Percentiles rank a stretch among this genome's conserved stretches.
Conservation (phyloP, 2,797 vertebrate species). For the Poeciliopsis paucimaculata region DNA sequence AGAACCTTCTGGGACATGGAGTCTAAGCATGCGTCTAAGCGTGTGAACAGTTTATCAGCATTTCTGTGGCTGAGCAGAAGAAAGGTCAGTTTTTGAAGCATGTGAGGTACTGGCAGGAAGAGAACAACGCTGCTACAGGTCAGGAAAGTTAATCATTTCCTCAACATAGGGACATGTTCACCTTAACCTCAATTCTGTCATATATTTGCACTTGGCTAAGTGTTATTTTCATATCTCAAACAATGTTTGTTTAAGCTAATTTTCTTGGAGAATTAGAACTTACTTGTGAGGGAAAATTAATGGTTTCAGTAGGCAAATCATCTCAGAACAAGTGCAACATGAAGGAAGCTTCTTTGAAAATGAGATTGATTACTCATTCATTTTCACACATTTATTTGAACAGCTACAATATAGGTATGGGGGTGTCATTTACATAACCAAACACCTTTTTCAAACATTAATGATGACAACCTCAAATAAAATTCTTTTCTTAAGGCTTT, state of each 20-base stretch:
- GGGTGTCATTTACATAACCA: not conserved
- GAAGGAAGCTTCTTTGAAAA: not conserved
- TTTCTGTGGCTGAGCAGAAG: conserved; percentile 27
- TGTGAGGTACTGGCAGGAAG: conserved; percentile 50
- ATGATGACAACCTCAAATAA: not conserved
- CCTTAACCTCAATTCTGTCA: conserved; percentile 28
- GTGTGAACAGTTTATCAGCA: conserved; percentile 14
- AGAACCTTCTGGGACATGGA: conserved; percentile 15
- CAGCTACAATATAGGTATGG: not conserved
- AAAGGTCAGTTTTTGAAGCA: conserved; percentile 34
- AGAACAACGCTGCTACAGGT: conserved; percentile 42
- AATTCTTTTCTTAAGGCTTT: not conserved
- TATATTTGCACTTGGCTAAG: conserved; percentile 6
- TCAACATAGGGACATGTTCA: conserved; percentile 50
- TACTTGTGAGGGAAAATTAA: not conserved
- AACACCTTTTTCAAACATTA: not conserved
- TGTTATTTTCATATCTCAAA: not conserved
- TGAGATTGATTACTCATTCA: not conserved
- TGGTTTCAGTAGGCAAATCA: not conserved
- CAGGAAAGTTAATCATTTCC: conserved; percentile 67
- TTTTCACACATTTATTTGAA: not conserved
- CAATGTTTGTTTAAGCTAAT: not conserved
- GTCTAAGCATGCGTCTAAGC: not conserved
- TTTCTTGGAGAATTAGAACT: not conserved
- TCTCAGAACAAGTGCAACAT: not conserved